phyloP scores from a whole-genome alignment of 2,113 vertebrate species.

The Connochaetes taurinus region DNA sequence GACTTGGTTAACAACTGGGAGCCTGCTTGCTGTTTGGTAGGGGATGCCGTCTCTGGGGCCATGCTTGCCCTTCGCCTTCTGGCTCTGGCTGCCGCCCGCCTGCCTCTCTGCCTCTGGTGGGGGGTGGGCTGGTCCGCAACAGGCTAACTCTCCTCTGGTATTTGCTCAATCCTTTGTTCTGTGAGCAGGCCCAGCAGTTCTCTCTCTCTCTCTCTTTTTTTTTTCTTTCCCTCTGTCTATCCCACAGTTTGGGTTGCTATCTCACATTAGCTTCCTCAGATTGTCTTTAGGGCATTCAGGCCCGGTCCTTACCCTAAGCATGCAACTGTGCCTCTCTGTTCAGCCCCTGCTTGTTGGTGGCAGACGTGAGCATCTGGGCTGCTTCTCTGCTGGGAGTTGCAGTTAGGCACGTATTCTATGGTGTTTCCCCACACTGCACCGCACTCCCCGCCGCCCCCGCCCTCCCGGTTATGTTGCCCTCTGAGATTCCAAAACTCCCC shows the following conservation, averaged over 20 bases:
- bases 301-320: not conserved
- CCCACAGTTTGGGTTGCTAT: not conserved
- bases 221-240: not conserved
- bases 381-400: not conserved
- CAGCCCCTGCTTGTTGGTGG: not conserved
- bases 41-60: not conserved
- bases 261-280: not conserved
- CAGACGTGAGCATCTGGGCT: not conserved
- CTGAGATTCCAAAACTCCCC: not conserved
- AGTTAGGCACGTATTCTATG: not conserved
- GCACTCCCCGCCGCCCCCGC: rapidly evolving
- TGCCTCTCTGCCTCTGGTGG: not conserved
- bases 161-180: not conserved
- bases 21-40: not conserved
- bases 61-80: not conserved
- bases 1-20: not conserved
- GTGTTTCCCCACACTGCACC: no score
- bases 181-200: not conserved
- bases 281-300: not conserved
- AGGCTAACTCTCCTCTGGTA: not conserved
- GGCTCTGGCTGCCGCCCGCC: rapidly evolving
- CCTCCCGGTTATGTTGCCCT: not conserved
- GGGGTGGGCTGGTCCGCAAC: rapidly evolving
- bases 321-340: not conserved
- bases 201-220: not conserved